These are phyloP conservation scores for Trachymyrmex cornetzi DNA, from an alignment of 1,140 invertebrate species.

Conservation along the genomic window DNA sequence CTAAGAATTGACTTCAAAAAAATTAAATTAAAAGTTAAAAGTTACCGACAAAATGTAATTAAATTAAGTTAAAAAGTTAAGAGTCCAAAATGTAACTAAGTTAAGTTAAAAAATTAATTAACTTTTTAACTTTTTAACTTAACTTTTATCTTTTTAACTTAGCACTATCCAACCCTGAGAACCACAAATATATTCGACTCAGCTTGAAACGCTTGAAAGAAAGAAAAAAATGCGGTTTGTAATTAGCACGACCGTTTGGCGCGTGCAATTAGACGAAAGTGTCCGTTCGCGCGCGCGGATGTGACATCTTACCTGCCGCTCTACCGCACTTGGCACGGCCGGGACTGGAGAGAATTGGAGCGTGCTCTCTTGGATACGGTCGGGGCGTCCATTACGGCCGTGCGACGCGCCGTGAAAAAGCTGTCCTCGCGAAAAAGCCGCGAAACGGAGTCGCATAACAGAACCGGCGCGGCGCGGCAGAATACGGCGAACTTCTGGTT, in stretches of 20 bases:
- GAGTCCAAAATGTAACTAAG: too few relatives aligned
- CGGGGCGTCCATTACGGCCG: slow-evolving; percentile 80
- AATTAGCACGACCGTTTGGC: slow-evolving; percentile 61
- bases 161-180: too few relatives aligned
- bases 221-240: slow-evolving; percentile 25
- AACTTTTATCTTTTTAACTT: too few relatives aligned
- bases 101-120: too few relatives aligned
- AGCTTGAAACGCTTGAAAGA: too few relatives aligned
- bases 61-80: too few relatives aligned
- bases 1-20: too few relatives aligned
- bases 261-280: slow-evolving; percentile 73
- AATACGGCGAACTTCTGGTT: slow-evolving; percentile 26
- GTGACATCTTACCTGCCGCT: slow-evolving; percentile 50
- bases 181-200: not conserved
- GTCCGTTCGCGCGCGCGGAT: slow-evolving; percentile 38
- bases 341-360: slow-evolving; percentile 81
- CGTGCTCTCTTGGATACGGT: slow-evolving; percentile 80
- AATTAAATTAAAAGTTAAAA: too few relatives aligned
- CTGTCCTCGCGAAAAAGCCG: slow-evolving; percentile 80
- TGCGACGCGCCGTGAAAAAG: slow-evolving; percentile 80
- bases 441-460: slow-evolving; percentile 76
- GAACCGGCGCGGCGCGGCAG: slow-evolving; percentile 45
- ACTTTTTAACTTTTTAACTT: too few relatives aligned
- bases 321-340: slow-evolving; percentile 32
- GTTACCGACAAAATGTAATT: too few relatives aligned